Evolutionary conservation across 2,113 vertebrate genomes (phyloP).

Genomic region (Lonchura striata): DNA sequence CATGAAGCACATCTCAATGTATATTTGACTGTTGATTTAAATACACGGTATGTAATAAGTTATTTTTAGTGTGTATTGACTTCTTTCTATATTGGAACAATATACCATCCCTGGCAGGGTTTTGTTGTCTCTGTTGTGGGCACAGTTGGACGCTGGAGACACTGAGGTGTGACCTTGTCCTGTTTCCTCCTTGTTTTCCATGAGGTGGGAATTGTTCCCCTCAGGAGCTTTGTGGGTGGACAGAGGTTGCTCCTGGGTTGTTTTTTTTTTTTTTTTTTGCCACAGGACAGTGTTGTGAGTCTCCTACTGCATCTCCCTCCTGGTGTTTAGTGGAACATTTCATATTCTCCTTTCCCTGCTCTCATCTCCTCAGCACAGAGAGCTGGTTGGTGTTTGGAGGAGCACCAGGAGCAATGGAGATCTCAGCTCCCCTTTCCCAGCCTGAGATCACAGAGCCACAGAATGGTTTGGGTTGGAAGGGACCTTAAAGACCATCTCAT

Average conservation of each 20-base stretch:
- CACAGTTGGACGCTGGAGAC: not conserved
- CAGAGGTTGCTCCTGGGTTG: not conserved
- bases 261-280: not conserved
- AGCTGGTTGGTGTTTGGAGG: fast-evolving
- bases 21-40: conserved; percentile 70
- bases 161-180: not conserved
- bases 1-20: conserved; percentile 45
- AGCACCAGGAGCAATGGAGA: not conserved
- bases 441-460: not conserved
- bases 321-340: not conserved
- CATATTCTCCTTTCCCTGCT: not conserved
- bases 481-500: not conserved
- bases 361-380: not conserved
- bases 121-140: not conserved
- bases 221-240: not conserved
- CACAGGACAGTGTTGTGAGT: not conserved
- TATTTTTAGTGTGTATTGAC: conserved; percentile 30
- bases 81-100: conserved; percentile 12
- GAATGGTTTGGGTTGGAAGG: not conserved
- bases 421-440: not conserved
- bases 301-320: not conserved
- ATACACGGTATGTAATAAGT: conserved; percentile 31
- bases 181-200: not conserved
- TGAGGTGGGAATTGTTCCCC: not conserved
- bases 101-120: not conserved